Evolutionary conservation across 2,113 vertebrate species (phyloP).

Genomic region (Numida meleagris): DNA sequence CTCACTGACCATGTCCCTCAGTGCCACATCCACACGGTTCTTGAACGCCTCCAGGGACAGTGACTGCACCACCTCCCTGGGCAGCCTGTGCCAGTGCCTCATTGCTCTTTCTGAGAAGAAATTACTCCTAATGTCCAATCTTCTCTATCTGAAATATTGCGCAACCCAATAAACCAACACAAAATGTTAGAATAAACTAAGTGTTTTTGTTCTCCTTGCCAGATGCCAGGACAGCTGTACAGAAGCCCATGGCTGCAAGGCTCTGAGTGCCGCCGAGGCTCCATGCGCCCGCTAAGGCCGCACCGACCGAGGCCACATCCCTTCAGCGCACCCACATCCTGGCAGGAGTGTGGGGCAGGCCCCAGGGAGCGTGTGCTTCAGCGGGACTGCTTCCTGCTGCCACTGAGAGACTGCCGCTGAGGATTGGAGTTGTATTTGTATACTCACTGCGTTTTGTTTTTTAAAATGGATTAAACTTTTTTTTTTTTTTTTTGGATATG

Average conservation of each 20-base stretch:
- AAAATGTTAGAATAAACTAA: no score
- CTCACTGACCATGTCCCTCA: no score
- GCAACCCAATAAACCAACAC: neutral
- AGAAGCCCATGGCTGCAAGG: constrained; percentile 71
- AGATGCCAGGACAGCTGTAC: constrained; percentile 71
- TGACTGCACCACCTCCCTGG: no score
- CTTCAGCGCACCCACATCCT: neutral
- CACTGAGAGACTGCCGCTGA: neutral
- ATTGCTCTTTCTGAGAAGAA: no score
- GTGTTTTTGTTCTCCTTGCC: neutral
- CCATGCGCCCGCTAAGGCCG: no score
- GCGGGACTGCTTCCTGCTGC: neutral
- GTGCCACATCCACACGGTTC: no score
- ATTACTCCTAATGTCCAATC: no score
- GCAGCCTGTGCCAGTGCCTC: no score
- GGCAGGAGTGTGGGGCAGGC: fast-evolving
- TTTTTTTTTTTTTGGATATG: neutral
- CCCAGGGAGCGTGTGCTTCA: neutral
- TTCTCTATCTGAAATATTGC: no score
- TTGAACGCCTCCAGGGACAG: no score
- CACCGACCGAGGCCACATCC: neutral
- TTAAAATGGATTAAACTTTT: constrained; percentile 32
- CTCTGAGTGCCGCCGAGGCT: constrained; percentile 33
- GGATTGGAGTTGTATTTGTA: neutral
- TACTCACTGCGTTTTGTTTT: constrained; percentile 31